Conservation (phyloP, 2,113 vertebrate genomes). For the Bujurquina vittata region DNA sequence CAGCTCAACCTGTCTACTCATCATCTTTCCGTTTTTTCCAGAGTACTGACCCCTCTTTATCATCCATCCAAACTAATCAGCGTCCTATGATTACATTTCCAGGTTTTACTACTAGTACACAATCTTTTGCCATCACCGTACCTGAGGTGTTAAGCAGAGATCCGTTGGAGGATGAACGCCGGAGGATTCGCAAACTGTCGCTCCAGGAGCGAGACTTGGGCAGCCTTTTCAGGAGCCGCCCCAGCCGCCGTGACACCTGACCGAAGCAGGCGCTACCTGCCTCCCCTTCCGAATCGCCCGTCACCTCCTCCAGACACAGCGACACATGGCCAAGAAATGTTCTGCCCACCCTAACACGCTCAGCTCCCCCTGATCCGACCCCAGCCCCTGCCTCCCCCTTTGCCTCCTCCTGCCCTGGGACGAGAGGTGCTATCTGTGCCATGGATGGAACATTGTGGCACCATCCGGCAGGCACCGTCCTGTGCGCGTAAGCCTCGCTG, state of each 20-base stretch:
- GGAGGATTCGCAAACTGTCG: constrained; percentile 76
- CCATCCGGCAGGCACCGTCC: constrained; percentile 68
- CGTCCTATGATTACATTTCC: neutral
- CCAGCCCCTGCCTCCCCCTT: neutral
- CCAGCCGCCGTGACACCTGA: constrained; percentile 82
- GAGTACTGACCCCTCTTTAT: neutral
- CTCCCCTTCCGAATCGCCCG: constrained; percentile 68
- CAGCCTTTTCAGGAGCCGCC: constrained; percentile 86
- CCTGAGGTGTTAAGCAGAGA: constrained; percentile 80
- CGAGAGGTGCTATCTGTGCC: constrained; percentile 69
- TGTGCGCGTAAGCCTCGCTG: constrained; percentile 51
- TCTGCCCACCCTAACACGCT: constrained; percentile 37
- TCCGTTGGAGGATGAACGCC: constrained; percentile 78
- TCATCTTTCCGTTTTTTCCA: constrained; percentile 28
- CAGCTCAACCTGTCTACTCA: constrained; percentile 55
- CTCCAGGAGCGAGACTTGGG: constrained; percentile 85
- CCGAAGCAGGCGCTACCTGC: constrained; percentile 84
- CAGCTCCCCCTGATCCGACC: neutral
- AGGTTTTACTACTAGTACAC: neutral
- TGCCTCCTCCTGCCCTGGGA: constrained; percentile 8
- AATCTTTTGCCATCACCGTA: constrained; percentile 49
- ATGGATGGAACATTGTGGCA: constrained; percentile 62
- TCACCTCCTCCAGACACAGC: constrained; percentile 62
- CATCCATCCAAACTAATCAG: neutral
- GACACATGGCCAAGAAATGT: constrained; percentile 63